Percentiles rank a stretch among this genome's conserved stretches.
Conservation (phyloP, 1,140 invertebrate species). For the Zaprionus capensis region DNA sequence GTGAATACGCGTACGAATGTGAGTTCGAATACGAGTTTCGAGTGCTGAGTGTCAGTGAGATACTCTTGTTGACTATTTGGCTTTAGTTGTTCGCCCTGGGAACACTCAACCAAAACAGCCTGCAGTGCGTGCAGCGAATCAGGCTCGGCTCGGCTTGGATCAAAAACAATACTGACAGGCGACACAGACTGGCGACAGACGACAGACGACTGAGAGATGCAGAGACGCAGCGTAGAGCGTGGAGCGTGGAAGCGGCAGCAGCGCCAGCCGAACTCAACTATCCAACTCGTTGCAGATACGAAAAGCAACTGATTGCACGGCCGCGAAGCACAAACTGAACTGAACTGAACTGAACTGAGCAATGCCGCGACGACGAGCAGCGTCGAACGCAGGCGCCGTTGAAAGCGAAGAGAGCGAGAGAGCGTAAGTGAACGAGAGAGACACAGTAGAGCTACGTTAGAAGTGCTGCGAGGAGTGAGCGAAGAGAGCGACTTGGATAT, state of each 20-base stretch:
- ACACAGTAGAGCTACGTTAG: not conserved
- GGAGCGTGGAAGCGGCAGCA: constrained; percentile 43
- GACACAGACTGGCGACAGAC: constrained; percentile 8
- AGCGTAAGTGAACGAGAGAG: not conserved
- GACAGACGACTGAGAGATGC: constrained; percentile 35
- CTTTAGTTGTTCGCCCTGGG: constrained; percentile 27
- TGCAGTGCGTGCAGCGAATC: not conserved
- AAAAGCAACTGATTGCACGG: constrained; percentile 67
- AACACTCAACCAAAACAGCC: constrained; percentile 33
- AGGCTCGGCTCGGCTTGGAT: not conserved
- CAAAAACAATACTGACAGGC: not conserved
- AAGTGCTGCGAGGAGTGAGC: not conserved
- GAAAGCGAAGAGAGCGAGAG: constrained; percentile 11
- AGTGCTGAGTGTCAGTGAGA: constrained; percentile 24
- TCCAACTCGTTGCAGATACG: constrained; percentile 72
- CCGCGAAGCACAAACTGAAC: constrained; percentile 39
- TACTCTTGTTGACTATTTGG: constrained; percentile 31
- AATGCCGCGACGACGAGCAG: constrained; percentile 2
- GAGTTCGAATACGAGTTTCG: not conserved
- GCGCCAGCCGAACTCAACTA: constrained; percentile 59
- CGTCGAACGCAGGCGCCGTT: constrained; percentile 42
- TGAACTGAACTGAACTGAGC: constrained; percentile 15
- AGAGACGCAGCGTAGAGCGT: constrained; percentile 49
- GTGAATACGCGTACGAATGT: not conserved
- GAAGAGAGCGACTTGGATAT: not conserved